Conservation (phyloP, 2,797 vertebrate species). For the Aphelocoma californica region DNA sequence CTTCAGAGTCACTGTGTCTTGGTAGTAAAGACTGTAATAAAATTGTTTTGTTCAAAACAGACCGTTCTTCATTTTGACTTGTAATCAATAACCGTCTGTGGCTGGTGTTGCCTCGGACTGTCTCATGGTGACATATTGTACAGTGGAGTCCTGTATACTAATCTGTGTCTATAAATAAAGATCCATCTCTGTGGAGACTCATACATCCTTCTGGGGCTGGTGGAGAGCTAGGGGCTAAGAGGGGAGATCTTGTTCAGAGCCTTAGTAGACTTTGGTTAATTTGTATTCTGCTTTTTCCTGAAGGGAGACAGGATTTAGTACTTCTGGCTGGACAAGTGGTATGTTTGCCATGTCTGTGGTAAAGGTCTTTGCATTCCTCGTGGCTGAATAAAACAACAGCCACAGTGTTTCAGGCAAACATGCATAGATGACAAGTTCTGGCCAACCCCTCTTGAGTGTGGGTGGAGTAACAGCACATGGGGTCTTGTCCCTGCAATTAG, state of each 20-base stretch:
- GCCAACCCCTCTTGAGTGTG: neutral
- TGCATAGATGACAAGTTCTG: neutral
- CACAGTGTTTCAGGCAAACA: neutral
- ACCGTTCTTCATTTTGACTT: conserved; percentile 56
- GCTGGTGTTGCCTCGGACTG: neutral
- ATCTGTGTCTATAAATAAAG: conserved; percentile 44
- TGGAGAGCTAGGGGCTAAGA: neutral
- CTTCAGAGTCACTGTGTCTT: conserved; percentile 24
- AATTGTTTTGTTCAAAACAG: conserved; percentile 53
- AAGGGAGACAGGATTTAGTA: neutral
- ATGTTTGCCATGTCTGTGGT: neutral
- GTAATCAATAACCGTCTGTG: conserved; percentile 56
- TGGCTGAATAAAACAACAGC: neutral
- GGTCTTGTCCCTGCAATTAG: neutral
- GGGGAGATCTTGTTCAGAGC: neutral
- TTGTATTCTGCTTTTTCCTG: neutral
- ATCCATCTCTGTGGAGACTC: neutral
- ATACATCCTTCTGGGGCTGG: neutral
- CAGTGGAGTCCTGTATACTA: conserved; percentile 29
- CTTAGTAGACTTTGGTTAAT: neutral
- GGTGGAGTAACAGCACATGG: neutral
- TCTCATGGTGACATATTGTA: neutral
- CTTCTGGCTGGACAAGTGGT: neutral
- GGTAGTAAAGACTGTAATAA: conserved; percentile 54
- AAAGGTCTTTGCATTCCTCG: neutral